Percentiles rank a stretch among this genome's conserved stretches.
Conservation (phyloP, 1,140 invertebrate species). For the Scaptomyza montana region DNA sequence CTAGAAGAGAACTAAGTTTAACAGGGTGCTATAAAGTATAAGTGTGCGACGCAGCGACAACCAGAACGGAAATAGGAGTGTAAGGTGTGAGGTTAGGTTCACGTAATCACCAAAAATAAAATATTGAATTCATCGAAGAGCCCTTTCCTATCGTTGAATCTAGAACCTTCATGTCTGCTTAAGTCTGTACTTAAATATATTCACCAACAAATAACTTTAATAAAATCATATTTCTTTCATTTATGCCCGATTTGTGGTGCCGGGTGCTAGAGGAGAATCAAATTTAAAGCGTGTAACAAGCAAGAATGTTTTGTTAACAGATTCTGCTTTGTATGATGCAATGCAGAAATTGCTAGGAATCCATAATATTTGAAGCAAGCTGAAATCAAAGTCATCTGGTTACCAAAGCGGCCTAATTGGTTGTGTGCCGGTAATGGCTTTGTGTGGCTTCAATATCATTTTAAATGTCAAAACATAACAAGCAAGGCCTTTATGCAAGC, state of each 20-base stretch:
- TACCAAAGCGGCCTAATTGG: slow-evolving; percentile 33
- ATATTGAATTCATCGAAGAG: slow-evolving; percentile 73
- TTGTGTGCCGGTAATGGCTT: slow-evolving; percentile 24
- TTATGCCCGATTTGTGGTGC: no score
- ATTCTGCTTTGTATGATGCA: slow-evolving; percentile 2
- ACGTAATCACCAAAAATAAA: slow-evolving; percentile 60
- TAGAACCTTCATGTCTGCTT: neutral
- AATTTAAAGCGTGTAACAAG: neutral
- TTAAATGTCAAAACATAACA: slow-evolving; percentile 58
- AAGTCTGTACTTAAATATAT: neutral
- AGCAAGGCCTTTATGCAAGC: slow-evolving; percentile 10
- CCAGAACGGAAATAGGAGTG: slow-evolving; percentile 64
- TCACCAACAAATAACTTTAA: no score
- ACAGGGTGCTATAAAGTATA: slow-evolving; percentile 14
- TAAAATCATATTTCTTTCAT: no score
- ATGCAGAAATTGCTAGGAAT: slow-evolving; percentile 22
- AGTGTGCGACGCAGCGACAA: slow-evolving; percentile 43
- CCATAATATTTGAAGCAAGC: slow-evolving; percentile 13
- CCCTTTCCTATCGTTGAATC: slow-evolving; percentile 56
- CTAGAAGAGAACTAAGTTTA: no score
- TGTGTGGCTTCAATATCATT: slow-evolving; percentile 39
- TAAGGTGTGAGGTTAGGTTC: slow-evolving; percentile 37
- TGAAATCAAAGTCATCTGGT: slow-evolving; percentile 41
- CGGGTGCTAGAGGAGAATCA: no score
- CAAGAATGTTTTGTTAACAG: slow-evolving; percentile 10